Conservation (phyloP, 1,140 invertebrate genomes). For the Trichonephila clavata region DNA sequence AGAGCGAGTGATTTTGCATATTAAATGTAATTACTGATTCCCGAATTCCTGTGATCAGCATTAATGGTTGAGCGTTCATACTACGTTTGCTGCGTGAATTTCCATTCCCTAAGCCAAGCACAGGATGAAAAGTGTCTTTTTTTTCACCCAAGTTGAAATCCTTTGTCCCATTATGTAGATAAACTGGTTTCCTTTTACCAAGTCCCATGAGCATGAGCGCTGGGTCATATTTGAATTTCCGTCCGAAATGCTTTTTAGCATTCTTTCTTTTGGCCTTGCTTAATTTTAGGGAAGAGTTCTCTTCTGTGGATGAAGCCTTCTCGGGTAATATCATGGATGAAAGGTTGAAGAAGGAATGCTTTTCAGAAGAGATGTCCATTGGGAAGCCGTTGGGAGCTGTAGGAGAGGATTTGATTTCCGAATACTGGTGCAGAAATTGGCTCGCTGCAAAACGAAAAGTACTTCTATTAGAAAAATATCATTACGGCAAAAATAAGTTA, state of each 20-base stretch:
- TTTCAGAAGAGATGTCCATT: background rate
- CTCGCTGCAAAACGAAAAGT: too few relatives aligned
- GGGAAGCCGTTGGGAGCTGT: too few relatives aligned
- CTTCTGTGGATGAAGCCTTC: background rate
- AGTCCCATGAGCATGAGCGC: conserved; percentile 57
- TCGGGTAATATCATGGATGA: background rate
- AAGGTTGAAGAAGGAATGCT: background rate
- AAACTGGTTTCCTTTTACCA: conserved; percentile 42
- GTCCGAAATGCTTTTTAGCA: conserved; percentile 18
- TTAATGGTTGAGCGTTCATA: conserved; percentile 24
- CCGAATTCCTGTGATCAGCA: conserved; percentile 12
- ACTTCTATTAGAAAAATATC: too few relatives aligned
- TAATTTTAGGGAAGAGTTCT: too few relatives aligned
- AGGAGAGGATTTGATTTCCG: too few relatives aligned
- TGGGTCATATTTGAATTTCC: conserved; percentile 56
- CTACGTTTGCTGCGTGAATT: background rate
- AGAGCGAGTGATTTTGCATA: background rate
- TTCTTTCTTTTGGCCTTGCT: background rate
- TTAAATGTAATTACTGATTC: background rate
- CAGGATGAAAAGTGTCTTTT: background rate
- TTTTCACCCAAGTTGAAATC: background rate
- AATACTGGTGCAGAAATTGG: too few relatives aligned
- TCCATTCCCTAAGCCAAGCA: conserved; percentile 33
- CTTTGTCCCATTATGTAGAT: background rate
- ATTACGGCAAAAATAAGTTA: too few relatives aligned